Percentiles rank a stretch among this genome's conserved stretches.
Conservation (phyloP, 2,113 vertebrate species). For the Orycteropus afer region DNA sequence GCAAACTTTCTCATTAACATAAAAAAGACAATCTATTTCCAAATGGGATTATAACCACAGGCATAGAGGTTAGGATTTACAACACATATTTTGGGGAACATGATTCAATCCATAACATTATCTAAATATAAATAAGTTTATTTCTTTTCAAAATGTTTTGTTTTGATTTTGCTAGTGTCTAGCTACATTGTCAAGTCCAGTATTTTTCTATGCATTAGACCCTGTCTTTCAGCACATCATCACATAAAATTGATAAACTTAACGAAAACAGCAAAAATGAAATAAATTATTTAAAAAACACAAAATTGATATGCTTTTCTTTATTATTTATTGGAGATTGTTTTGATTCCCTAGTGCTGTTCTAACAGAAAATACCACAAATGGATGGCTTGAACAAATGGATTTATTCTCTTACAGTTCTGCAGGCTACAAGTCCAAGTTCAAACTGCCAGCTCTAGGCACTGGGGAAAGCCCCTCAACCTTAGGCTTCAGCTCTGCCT, state of each 20-base stretch:
- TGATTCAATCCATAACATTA: neutral
- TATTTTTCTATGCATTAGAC: conserved; percentile 21
- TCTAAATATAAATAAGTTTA: neutral
- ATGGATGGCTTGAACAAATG: too few species aligned
- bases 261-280: neutral
- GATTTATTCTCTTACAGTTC: too few species aligned
- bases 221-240: neutral
- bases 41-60: neutral
- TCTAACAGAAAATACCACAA: too few species aligned
- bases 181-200: neutral
- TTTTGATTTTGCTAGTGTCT: conserved; percentile 3
- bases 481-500: too few species aligned
- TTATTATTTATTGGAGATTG: conserved; percentile 30
- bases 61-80: too few species aligned
- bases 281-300: neutral
- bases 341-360: too few species aligned
- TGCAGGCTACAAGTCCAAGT: too few species aligned
- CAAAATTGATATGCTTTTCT: neutral
- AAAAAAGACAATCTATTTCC: neutral
- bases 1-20: neutral
- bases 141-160: neutral
- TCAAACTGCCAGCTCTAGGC: too few species aligned
- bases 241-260: neutral
- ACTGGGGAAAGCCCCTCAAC: too few species aligned
- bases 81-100: too few species aligned